A percentile compares a stretch with the other conserved stretches of the same genome.
These are phyloP conservation scores for Archegozetes longisetosus DNA, from an alignment of 1,140 invertebrate species.

Conservation along the genomic window DNA sequence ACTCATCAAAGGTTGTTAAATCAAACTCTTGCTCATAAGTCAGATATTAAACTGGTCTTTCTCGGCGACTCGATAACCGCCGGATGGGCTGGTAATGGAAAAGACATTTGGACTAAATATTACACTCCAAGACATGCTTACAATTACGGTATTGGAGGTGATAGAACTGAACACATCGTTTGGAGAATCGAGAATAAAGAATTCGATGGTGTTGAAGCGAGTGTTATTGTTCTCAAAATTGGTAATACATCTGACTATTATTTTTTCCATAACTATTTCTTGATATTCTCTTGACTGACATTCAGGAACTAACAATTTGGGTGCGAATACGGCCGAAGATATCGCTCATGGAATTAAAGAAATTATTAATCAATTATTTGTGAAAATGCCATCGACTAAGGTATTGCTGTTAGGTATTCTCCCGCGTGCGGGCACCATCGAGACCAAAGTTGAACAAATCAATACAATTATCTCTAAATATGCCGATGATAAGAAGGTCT, in stretches of 20 bases:
- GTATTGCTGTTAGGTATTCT: not conserved
- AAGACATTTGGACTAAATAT: not conserved
- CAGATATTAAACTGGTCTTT: not conserved
- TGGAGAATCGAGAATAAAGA: conserved; percentile 3
- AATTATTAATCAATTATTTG: not conserved
- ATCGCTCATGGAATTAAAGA: not conserved
- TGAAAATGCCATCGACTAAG: not conserved
- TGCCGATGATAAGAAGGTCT: not conserved
- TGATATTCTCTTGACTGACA: not conserved
- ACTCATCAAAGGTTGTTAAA: not conserved
- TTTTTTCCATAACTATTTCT: not conserved
- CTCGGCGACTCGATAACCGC: conserved; percentile 5
- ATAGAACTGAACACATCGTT: conserved; percentile 2
- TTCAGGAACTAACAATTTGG: not conserved
- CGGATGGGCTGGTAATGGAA: not conserved
- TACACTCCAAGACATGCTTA: not conserved
- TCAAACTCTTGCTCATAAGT: not conserved
- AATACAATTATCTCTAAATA: not conserved
- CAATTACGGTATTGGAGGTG: conserved; percentile 10
- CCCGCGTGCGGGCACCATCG: not conserved
- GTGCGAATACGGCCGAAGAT: not conserved
- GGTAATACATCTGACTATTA: not conserved
- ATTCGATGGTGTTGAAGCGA: not conserved
- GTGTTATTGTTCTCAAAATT: conserved; percentile 1
- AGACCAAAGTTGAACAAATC: not conserved